Evolutionary conservation across 1,140 invertebrate species (phyloP).

Genomic region (Atopsyche davidsoni): DNA sequence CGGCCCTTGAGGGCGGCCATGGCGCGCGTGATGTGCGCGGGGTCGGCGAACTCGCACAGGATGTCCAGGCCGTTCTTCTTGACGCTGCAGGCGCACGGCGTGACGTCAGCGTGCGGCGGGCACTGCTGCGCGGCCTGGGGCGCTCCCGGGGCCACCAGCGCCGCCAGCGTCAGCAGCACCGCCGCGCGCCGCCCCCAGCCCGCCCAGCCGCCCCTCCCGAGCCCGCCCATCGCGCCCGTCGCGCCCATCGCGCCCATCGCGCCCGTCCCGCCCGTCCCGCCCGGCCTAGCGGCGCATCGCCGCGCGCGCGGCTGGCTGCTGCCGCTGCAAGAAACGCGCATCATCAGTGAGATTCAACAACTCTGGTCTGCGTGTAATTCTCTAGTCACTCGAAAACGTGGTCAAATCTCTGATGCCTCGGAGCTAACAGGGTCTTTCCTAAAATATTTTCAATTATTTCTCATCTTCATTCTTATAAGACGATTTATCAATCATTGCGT

Average conservation of each 20-base stretch:
- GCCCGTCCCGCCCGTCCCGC: background rate
- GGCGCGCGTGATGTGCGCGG: conserved; percentile 61
- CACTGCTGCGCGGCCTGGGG: conserved; percentile 58
- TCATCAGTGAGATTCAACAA: no score
- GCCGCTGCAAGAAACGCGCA: no score
- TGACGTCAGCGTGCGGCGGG: conserved; percentile 62
- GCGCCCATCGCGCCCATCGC: background rate
- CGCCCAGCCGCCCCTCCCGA: background rate
- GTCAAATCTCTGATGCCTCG: no score
- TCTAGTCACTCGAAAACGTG: no score
- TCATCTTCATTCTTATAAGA: no score
- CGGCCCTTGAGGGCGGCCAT: conserved; percentile 72
- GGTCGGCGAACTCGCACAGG: conserved; percentile 75
- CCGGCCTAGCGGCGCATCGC: no score
- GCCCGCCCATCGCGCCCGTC: background rate
- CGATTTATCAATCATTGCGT: no score
- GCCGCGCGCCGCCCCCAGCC: conserved; percentile 9
- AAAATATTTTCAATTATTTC: no score
- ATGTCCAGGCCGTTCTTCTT: conserved; percentile 84
- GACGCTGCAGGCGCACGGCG: conserved; percentile 72
- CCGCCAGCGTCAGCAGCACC: conserved; percentile 34
- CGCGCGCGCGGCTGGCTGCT: no score
- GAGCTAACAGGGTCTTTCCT: no score
- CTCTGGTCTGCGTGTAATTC: no score
- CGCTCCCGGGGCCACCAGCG: conserved; percentile 34